These are phyloP conservation scores for Chrysomallon squamiferum DNA, from an alignment of 1,140 invertebrate genomes.

Conservation along the genomic window DNA sequence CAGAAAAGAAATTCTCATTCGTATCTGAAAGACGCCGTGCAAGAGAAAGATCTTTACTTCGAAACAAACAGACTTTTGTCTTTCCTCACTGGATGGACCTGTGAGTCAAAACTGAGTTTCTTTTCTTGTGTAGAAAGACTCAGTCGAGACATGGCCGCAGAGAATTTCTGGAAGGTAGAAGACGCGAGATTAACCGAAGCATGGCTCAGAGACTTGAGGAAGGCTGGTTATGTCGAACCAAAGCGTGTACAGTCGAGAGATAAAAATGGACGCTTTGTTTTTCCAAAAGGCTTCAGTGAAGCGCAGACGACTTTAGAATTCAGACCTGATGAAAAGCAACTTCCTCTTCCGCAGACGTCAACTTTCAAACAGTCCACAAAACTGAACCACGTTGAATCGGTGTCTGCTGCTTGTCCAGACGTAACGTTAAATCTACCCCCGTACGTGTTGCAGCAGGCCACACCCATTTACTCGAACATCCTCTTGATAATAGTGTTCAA, in stretches of 20 bases:
- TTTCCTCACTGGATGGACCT: constrained; percentile 39
- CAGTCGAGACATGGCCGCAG: constrained; percentile 18
- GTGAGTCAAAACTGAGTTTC: constrained; percentile 19
- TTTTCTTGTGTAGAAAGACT: constrained; percentile 30
- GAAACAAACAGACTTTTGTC: constrained; percentile 28
- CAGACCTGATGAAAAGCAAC: not conserved
- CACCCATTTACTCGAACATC: not conserved
- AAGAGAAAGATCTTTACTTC: constrained; percentile 40
- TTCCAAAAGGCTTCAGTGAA: not conserved
- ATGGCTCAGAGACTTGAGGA: constrained; percentile 35
- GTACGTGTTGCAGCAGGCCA: not conserved
- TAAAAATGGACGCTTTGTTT: not conserved
- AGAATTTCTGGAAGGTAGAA: constrained; percentile 23
- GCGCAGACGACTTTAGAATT: not conserved
- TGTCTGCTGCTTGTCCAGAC: not conserved
- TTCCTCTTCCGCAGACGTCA: not conserved
- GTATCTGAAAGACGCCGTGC: constrained; percentile 33
- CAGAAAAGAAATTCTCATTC: constrained; percentile 38
- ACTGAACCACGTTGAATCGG: not conserved
- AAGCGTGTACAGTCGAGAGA: constrained; percentile 1
- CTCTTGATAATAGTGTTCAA: constrained; percentile 10
- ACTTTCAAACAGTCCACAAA: too few relatives aligned
- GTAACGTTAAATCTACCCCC: not conserved
- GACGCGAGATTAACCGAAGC: constrained; percentile 24
- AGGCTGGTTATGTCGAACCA: constrained; percentile 21